phyloP scores from a whole-genome alignment of 2,888 invertebrate species.

The Galeruca laticollis region DNA sequence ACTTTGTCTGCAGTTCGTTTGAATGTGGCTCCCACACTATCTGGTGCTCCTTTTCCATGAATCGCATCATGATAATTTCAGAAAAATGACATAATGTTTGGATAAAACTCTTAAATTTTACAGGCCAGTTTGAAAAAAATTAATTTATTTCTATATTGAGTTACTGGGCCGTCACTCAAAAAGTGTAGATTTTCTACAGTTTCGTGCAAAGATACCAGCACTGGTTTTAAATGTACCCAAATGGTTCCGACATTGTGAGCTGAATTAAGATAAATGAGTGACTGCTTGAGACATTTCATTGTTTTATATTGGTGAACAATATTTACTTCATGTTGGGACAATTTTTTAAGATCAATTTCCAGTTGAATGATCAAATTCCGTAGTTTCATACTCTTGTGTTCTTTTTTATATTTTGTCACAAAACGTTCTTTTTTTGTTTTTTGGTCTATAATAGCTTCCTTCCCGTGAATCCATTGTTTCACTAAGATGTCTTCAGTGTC shows the following conservation, averaged over 20 bases:
- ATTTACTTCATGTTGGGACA: no score
- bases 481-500: no score
- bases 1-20: no score
- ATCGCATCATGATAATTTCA: constrained; percentile 53
- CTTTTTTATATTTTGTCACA: no score
- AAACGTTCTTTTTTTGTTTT: no score
- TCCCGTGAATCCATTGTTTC: no score
- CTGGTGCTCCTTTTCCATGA: not conserved
- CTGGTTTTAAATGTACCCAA: constrained; percentile 28
- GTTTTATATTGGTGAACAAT: no score
- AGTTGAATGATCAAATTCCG: not conserved
- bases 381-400: not conserved
- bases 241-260: constrained; percentile 24
- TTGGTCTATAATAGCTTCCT: no score
- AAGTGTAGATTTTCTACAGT: constrained; percentile 22
- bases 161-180: constrained; percentile 33
- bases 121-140: constrained; percentile 27
- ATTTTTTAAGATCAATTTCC: no score
- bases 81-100: constrained; percentile 12
- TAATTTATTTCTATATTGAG: no score
- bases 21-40: no score
- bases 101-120: no score
- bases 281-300: not conserved
- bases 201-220: constrained; percentile 13
- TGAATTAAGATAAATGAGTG: constrained; percentile 8